Evolutionary conservation across 2,113 vertebrate species (phyloP), one percentile per base, ranked within the genome.

Genomic region (Orycteropus afer): DNA sequence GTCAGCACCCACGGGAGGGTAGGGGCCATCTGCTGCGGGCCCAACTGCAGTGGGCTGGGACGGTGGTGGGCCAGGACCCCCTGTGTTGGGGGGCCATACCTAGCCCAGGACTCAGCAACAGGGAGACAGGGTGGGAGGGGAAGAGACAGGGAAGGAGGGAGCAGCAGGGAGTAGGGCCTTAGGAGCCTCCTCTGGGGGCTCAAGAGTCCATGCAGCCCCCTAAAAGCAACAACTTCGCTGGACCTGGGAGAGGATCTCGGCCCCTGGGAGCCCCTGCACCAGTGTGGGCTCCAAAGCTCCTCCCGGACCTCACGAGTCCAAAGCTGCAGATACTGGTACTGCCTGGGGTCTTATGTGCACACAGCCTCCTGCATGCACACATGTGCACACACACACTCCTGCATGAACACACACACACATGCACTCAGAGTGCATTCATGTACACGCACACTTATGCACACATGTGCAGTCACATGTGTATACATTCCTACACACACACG

Each of bases 41-140:
- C n/a, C n/a, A n/a, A n/a, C n/a, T n/a, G n/a, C n/a, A n/a, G n/a
- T n/a, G n/a, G n/a, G n/a, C n/a, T n/a, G n/a, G n/a, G n/a, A n/a
- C n/a, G n/a, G 37, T 2, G 12, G 32, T 11, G 32, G 34, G 32
- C 71, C 22, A 20, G 47, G 11, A 65, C 61, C 5, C 87, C 0
- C 76, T 0, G 0, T 10, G 22, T 20, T 18, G 29, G 17, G 49
- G 29, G 47, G 47, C 22, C 17, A 4, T 0, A 5, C 2, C 55
- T 55, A 14, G 53, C 53, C 53, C 23, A 22, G 34, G 34, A n/a
- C 32, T 15, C 32, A 34, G 29, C 10, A 9, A 13, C 71, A 34
- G 23, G 34, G 9, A n/a, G 3, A 17, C 25, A 9, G 14, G 51
- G 69, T 2, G 1, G 42, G 51, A 49, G 34, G 47, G 47, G 20